Percentiles rank a stretch among this genome's conserved stretches.
phyloP scores from a whole-genome alignment of 2,888 invertebrate genomes.

The Heliconius cydno region DNA sequence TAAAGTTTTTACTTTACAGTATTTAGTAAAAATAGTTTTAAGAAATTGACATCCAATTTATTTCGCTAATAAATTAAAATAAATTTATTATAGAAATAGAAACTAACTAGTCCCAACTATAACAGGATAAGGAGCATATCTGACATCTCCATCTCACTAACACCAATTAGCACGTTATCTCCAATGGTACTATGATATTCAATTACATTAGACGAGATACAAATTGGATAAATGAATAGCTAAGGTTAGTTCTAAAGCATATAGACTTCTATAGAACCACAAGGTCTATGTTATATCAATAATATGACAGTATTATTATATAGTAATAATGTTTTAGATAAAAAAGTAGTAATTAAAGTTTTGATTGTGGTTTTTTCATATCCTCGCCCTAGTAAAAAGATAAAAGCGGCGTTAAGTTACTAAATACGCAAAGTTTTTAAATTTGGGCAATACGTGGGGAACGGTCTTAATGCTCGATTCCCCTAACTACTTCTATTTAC shows the following conservation, averaged over 20 bases:
- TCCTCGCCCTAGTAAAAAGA: too few relatives aligned
- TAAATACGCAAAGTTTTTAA: neutral
- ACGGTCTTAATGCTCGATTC: too few relatives aligned
- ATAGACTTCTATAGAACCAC: neutral
- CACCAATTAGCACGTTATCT: constrained; percentile 19
- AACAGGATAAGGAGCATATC: neutral
- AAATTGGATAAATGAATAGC: constrained; percentile 10
- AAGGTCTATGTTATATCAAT: neutral
- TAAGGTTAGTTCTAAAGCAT: neutral
- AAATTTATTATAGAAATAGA: neutral
- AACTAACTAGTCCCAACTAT: neutral
- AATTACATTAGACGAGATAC: constrained; percentile 17
- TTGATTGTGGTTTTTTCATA: too few relatives aligned
- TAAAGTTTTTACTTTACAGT: too few relatives aligned
- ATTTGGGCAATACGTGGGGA: too few relatives aligned
- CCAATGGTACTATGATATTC: constrained; percentile 6
- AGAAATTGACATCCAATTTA: too few relatives aligned
- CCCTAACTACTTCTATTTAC: neutral
- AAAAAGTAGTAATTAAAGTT: too few relatives aligned
- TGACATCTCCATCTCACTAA: neutral
- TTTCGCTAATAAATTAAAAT: neutral
- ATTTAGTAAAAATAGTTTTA: too few relatives aligned
- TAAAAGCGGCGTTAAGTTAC: neutral
- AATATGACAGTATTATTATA: neutral
- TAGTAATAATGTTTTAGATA: neutral